Evolutionary conservation across 2,888 invertebrate genomes (phyloP).

Genomic region (Oxytorus armatus): DNA sequence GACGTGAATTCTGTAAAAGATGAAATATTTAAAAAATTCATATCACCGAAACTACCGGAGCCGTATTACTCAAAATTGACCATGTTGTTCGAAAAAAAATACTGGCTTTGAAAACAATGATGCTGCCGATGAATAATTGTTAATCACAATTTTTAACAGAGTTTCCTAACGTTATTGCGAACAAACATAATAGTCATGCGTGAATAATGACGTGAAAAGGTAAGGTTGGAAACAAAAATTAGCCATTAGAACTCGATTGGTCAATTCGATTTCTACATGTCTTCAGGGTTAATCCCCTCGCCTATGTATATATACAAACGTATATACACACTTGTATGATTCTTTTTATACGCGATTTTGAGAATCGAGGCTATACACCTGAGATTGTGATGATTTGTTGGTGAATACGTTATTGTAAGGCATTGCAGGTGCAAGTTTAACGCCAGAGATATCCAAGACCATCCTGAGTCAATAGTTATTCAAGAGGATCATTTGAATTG

Average conservation of each 20-base stretch:
- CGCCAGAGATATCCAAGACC: background rate
- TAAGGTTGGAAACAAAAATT: background rate
- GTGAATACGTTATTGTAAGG: conserved; percentile 45
- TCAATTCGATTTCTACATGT: background rate
- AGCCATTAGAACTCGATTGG: background rate
- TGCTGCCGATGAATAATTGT: background rate
- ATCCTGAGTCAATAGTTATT: too few species aligned
- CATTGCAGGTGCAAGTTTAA: conserved; percentile 40
- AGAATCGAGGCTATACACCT: conserved; percentile 53
- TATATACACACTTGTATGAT: conserved; percentile 13
- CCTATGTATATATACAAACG: background rate
- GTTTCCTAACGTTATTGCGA: too few species aligned
- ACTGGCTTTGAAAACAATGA: background rate
- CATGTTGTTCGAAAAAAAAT: background rate
- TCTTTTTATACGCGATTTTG: conserved; percentile 53
- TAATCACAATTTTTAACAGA: background rate
- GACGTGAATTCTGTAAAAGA: too few species aligned
- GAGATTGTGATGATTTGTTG: conserved; percentile 53
- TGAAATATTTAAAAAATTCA: too few species aligned
- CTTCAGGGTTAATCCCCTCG: background rate
- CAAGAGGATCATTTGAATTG: background rate
- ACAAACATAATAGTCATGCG: too few species aligned
- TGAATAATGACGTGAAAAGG: too few species aligned
- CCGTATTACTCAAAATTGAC: background rate
- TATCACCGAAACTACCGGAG: background rate